Conservation (phyloP, 2,797 vertebrate species). For the Hyperoplus lanceolatus region DNA sequence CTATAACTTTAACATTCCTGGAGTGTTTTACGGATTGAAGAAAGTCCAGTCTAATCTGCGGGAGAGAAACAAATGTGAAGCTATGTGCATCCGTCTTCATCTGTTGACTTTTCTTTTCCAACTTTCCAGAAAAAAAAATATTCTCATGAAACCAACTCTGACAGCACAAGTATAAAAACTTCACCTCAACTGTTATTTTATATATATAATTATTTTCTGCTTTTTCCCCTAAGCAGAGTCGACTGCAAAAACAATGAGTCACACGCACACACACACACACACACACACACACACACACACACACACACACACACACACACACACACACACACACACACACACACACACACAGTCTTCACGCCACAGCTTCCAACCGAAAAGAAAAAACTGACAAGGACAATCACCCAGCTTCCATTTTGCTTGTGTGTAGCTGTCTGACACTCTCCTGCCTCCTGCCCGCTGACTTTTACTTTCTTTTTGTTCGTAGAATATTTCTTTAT, state of each 20-base stretch:
- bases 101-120: slow-evolving; percentile 2
- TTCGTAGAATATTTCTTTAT: background rate
- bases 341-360: too few species aligned
- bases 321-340: too few species aligned
- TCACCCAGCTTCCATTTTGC: slow-evolving; percentile 4
- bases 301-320: too few species aligned
- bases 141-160: slow-evolving; percentile 41
- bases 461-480: slow-evolving; percentile 21
- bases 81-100: slow-evolving; percentile 9
- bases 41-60: too few species aligned
- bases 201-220: background rate
- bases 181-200: slow-evolving; percentile 20
- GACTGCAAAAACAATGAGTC: slow-evolving; percentile 50
- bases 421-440: slow-evolving; percentile 11
- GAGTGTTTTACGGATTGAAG: too few species aligned
- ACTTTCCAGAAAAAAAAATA: slow-evolving; percentile 20
- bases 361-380: background rate
- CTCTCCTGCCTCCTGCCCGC: slow-evolving; percentile 40
- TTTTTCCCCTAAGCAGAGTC: slow-evolving; percentile 29
- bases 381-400: background rate
- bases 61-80: background rate
- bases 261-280: too few species aligned
- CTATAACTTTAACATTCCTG: too few species aligned
- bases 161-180: slow-evolving; percentile 31
- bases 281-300: too few species aligned